phyloP scores from a whole-genome alignment of 2,888 invertebrate species.

The Standfussiana lucernea region DNA sequence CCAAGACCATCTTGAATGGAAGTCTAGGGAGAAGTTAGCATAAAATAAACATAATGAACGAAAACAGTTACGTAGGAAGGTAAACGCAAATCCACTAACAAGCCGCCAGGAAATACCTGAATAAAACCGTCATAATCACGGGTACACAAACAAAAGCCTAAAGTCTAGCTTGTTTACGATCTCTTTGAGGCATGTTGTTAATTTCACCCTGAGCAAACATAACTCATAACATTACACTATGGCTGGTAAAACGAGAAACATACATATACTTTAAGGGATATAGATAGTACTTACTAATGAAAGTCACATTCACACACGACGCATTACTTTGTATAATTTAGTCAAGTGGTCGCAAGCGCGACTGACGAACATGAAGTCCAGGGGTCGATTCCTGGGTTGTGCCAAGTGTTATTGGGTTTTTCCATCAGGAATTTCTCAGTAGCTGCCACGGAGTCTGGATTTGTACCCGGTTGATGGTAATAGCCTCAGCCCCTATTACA shows the following conservation, averaged over 20 bases:
- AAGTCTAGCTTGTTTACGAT: conserved; percentile 42
- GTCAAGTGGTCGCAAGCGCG: neutral
- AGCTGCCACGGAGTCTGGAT: neutral
- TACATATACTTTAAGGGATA: neutral
- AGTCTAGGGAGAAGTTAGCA: neutral
- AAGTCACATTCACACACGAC: neutral
- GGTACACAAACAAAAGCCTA: conserved; percentile 41
- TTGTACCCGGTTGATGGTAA: neutral
- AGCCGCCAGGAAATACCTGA: conserved; percentile 32
- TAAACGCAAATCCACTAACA: conserved; percentile 20
- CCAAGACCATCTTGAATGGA: neutral
- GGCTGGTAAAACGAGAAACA: neutral
- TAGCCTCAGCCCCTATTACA: neutral
- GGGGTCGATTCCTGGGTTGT: neutral
- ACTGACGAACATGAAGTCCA: too few species aligned
- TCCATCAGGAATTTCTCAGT: neutral
- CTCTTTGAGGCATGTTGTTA: conserved; percentile 47
- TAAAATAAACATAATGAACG: conserved; percentile 24
- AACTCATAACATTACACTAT: neutral
- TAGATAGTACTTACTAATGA: neutral
- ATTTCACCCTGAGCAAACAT: conserved; percentile 50
- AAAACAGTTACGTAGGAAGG: conserved; percentile 38
- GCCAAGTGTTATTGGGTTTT: neutral
- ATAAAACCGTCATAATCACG: conserved; percentile 41
- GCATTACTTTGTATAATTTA: neutral